Percentiles rank a stretch among this genome's conserved stretches.
phyloP scores from a whole-genome alignment of 2,888 invertebrate species.

The Drosophila dives region DNA sequence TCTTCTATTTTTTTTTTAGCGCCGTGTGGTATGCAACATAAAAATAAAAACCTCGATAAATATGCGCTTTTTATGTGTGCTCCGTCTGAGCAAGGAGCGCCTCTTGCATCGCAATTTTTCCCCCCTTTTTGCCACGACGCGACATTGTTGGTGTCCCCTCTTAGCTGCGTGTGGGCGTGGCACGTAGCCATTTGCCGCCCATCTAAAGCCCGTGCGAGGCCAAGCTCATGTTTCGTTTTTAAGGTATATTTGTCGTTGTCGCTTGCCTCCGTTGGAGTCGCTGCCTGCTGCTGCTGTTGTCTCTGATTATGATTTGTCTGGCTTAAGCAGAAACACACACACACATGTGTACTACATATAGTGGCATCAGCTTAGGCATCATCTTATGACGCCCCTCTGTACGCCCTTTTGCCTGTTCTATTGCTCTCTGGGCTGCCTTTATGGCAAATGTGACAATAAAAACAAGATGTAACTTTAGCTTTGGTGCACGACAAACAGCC shows the following conservation, averaged over 20 bases:
- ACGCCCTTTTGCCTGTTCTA: conserved; percentile 14
- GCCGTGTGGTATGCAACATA: conserved; percentile 68
- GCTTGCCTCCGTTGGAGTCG: conserved; percentile 27
- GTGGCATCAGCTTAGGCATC: conserved; percentile 54
- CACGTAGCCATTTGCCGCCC: conserved; percentile 27
- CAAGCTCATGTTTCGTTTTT: conserved; percentile 55
- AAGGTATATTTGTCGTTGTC: conserved; percentile 53
- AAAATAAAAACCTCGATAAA: conserved; percentile 57
- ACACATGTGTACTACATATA: background rate
- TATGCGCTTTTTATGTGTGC: conserved; percentile 61
- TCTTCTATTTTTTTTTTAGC: conserved; percentile 25
- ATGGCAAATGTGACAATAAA: conserved; percentile 77
- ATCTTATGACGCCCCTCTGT: conserved; percentile 60
- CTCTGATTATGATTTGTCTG: conserved; percentile 78
- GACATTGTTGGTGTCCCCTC: background rate
- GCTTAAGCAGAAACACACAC: conserved; percentile 49
- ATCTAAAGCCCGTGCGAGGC: conserved; percentile 16
- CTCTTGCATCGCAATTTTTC: conserved; percentile 32
- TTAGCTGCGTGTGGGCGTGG: conserved; percentile 40
- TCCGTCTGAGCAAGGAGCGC: conserved; percentile 27
- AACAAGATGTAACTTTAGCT: conserved; percentile 76
- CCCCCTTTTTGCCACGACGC: conserved; percentile 1
- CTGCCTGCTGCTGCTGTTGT: conserved; percentile 40
- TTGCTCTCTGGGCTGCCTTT: conserved; percentile 63
- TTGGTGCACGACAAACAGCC: conserved; percentile 53